These are phyloP conservation scores for Urocitellus parryii DNA, from an alignment of 2,113 vertebrate genomes.

Conservation along the genomic window DNA sequence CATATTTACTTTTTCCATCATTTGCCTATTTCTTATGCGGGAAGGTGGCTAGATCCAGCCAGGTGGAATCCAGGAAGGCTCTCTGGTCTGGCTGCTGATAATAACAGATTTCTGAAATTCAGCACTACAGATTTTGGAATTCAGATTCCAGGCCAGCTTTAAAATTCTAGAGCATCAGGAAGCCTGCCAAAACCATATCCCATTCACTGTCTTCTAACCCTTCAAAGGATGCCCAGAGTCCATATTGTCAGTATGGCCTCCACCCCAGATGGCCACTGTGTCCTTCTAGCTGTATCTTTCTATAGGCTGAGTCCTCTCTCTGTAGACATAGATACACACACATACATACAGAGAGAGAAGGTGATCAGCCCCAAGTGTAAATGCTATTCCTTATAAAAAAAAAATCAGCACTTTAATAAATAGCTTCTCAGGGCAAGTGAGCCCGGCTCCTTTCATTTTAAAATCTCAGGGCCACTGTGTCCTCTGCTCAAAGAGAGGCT, in stretches of 20 bases:
- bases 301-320: background rate
- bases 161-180: background rate
- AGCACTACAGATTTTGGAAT: background rate
- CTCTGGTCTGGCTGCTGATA: no score
- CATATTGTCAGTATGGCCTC: background rate
- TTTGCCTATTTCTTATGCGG: no score
- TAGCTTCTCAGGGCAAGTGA: background rate
- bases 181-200: background rate
- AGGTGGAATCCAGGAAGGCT: no score
- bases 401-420: background rate
- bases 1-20: no score
- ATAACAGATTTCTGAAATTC: no score
- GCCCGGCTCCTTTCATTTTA: background rate
- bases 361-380: background rate
- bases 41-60: no score
- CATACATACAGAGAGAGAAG: no score
- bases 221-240: background rate
- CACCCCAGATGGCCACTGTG: background rate
- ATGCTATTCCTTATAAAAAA: background rate
- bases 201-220: background rate
- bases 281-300: background rate
- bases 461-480: background rate
- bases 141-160: background rate
- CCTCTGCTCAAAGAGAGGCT: background rate
- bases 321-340: background rate